These are phyloP conservation scores for Panzeria rudis DNA, from an alignment of 2,888 invertebrate genomes.

Conservation along the genomic window DNA sequence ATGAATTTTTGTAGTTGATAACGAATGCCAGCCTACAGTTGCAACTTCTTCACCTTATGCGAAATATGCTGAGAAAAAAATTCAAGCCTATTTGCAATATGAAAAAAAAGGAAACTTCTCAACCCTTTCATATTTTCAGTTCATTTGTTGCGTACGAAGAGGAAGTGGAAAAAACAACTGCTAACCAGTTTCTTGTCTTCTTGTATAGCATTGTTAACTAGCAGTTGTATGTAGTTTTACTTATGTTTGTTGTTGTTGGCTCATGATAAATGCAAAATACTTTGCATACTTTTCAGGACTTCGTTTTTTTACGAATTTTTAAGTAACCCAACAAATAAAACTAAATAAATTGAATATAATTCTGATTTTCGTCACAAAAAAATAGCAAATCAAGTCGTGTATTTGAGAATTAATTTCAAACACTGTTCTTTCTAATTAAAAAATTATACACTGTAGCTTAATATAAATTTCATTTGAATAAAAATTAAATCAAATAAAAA, in stretches of 20 bases:
- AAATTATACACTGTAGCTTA: too few species aligned
- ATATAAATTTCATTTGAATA: too few species aligned
- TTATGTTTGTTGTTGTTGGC: constrained; percentile 69
- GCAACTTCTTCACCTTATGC: constrained; percentile 34
- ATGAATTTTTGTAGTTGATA: constrained; percentile 20
- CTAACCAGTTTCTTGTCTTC: constrained; percentile 37
- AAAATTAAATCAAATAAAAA: too few species aligned
- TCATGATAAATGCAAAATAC: constrained; percentile 82
- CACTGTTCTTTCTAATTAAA: too few species aligned
- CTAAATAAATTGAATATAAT: background rate
- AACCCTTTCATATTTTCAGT: constrained; percentile 59
- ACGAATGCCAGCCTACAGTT: constrained; percentile 40
- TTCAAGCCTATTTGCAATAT: constrained; percentile 35
- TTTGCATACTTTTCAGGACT: constrained; percentile 81
- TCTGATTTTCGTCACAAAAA: too few species aligned
- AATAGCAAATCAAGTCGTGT: too few species aligned
- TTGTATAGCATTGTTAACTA: too few species aligned
- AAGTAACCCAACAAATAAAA: constrained; percentile 38
- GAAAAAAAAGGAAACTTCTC: constrained; percentile 21
- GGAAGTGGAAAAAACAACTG: background rate
- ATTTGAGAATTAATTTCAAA: too few species aligned
- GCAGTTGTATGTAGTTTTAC: constrained; percentile 44
- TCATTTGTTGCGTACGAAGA: constrained; percentile 40
- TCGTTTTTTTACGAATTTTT: background rate
- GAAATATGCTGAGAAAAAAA: background rate